Evolutionary conservation across 2,888 invertebrate genomes (phyloP).

Genomic region (Epirrita christyi): DNA sequence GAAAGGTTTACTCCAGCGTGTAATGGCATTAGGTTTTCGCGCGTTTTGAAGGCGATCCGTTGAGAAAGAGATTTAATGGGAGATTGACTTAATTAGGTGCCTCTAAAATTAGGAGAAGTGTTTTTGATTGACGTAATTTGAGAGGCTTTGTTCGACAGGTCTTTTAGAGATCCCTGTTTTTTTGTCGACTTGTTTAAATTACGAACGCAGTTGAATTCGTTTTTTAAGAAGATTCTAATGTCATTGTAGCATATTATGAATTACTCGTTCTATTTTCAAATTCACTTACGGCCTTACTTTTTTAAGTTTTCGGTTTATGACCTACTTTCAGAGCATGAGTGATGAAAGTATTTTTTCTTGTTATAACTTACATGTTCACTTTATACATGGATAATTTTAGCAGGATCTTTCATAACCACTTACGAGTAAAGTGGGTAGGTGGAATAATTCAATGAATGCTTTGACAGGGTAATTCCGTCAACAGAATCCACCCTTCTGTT

Average conservation of each 20-base stretch:
- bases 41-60: slow-evolving; percentile 78
- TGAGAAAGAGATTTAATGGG: slow-evolving; percentile 81
- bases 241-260: too few relatives aligned
- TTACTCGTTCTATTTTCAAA: too few relatives aligned
- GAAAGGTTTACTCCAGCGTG: slow-evolving; percentile 85
- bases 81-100: slow-evolving; percentile 81
- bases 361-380: too few relatives aligned
- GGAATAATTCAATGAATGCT: slow-evolving; percentile 64
- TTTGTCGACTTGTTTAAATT: slow-evolving; percentile 1
- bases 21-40: slow-evolving; percentile 85
- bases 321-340: too few relatives aligned
- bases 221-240: too few relatives aligned
- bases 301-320: too few relatives aligned
- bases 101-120: slow-evolving; percentile 72
- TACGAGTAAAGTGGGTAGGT: neutral
- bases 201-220: neutral
- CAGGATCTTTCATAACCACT: neutral
- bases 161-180: slow-evolving; percentile 29
- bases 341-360: too few relatives aligned
- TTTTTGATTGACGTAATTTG: slow-evolving; percentile 76
- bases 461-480: slow-evolving; percentile 66
- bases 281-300: too few relatives aligned
- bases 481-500: slow-evolving; percentile 56
- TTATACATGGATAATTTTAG: too few relatives aligned
- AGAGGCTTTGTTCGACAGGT: slow-evolving; percentile 56